A percentile compares a stretch with the other conserved stretches of the same genome.
phyloP scores from a whole-genome alignment of 2,888 invertebrate genomes.

The Podabrus alpinus region DNA sequence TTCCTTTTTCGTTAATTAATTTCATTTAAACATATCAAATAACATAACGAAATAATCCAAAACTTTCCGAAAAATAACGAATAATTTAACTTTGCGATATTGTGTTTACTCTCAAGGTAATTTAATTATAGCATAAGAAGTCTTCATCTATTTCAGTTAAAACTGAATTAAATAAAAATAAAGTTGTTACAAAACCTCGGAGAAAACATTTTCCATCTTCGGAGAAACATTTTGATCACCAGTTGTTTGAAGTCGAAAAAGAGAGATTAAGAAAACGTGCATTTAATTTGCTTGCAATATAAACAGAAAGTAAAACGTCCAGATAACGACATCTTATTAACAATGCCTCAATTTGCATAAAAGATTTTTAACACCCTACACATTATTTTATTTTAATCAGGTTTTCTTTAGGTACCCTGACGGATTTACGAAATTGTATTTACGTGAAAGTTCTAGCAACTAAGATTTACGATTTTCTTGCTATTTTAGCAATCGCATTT shows the following conservation, averaged over 20 bases:
- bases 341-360: not conserved
- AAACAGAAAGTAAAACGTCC: not conserved
- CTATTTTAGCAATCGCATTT: slow-evolving; percentile 11
- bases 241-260: not conserved
- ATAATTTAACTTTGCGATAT: not conserved
- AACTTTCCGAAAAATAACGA: too few species aligned
- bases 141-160: not conserved
- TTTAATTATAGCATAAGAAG: not conserved
- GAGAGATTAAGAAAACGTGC: not conserved
- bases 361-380: not conserved
- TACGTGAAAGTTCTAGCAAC: slow-evolving; percentile 6
- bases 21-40: too few species aligned
- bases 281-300: not conserved
- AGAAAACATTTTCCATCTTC: not conserved
- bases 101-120: not conserved
- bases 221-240: not conserved
- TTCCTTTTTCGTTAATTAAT: too few species aligned
- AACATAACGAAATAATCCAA: too few species aligned
- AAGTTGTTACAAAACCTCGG: not conserved
- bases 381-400: slow-evolving; percentile 1
- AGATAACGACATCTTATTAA: not conserved
- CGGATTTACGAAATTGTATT: slow-evolving; percentile 4
- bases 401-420: not conserved
- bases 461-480: slow-evolving; percentile 12
- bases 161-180: not conserved